Conservation (phyloP, 2,888 invertebrate genomes). For the Hirtodrosophila alboralis region DNA sequence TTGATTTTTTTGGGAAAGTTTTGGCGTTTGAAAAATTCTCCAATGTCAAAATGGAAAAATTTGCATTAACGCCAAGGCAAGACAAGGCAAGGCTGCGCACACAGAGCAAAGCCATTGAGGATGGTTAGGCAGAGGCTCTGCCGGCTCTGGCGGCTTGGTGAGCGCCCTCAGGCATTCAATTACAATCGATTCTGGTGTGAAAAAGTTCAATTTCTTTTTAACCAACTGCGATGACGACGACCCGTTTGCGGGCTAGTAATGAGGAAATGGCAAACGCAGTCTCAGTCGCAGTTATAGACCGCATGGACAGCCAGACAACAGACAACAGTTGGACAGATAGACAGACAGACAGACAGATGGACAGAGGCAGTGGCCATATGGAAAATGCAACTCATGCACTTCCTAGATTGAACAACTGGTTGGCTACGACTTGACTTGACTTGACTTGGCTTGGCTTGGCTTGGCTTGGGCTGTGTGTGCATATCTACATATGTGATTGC, state of each 20-base stretch:
- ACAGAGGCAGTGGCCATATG: slow-evolving; percentile 66
- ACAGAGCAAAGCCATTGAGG: slow-evolving; percentile 7
- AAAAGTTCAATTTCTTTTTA: slow-evolving; percentile 81
- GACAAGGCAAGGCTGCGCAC: slow-evolving; percentile 14
- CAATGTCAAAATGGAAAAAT: slow-evolving; percentile 69
- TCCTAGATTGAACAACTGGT: slow-evolving; percentile 81
- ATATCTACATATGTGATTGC: slow-evolving; percentile 79
- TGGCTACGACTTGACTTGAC: slow-evolving; percentile 63
- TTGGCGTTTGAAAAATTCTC: slow-evolving; percentile 60
- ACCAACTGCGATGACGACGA: slow-evolving; percentile 55
- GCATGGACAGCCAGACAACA: slow-evolving; percentile 3
- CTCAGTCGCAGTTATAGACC: slow-evolving; percentile 34
- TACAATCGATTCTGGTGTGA: slow-evolving; percentile 83
- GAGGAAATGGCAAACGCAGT: slow-evolving; percentile 73
- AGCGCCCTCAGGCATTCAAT: slow-evolving; percentile 80
- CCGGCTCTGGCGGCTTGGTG: slow-evolving; percentile 45
- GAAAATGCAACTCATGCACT: slow-evolving; percentile 80
- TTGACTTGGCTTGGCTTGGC: slow-evolving; percentile 37
- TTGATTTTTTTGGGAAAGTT: slow-evolving; percentile 59
- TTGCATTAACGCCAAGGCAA: slow-evolving; percentile 45
- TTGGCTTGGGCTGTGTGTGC: slow-evolving; percentile 56
- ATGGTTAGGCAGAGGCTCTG: slow-evolving; percentile 47
- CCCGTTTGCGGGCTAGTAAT: slow-evolving; percentile 73
- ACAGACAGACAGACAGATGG: slow-evolving; percentile 25
- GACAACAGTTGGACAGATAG: slow-evolving; percentile 4